Evolutionary conservation across 2,113 vertebrate species (phyloP).

Genomic region (Platycercus adscitus): DNA sequence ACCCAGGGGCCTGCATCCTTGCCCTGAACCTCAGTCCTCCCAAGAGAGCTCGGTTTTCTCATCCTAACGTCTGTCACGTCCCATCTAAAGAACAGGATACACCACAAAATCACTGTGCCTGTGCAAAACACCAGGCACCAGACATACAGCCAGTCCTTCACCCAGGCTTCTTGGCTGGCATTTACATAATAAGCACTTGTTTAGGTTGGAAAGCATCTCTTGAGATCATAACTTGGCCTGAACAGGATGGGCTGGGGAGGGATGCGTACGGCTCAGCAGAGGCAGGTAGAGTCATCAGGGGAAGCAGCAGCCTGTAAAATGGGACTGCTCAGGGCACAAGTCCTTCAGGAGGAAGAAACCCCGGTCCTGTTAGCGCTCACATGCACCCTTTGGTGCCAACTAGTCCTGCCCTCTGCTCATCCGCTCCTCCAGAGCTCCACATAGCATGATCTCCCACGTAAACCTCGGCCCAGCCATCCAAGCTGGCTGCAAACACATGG

Average conservation of each 20-base stretch:
- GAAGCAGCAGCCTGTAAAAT: background rate
- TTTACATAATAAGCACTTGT: background rate
- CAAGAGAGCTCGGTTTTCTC: fast-evolving
- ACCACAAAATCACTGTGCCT: background rate
- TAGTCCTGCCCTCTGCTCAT: background rate
- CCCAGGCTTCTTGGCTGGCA: background rate
- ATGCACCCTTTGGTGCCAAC: background rate
- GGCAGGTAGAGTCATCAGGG: background rate
- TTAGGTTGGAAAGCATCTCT: background rate
- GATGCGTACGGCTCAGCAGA: background rate
- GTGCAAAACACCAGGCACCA: background rate
- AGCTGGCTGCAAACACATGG: background rate
- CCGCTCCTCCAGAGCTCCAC: background rate
- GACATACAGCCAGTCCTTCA: background rate
- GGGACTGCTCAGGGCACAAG: background rate
- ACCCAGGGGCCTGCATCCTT: background rate
- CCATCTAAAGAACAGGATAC: background rate
- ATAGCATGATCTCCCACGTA: background rate
- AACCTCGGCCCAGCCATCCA: background rate
- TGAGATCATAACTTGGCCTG: background rate
- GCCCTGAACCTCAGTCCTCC: background rate
- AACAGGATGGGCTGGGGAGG: background rate
- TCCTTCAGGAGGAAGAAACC: background rate
- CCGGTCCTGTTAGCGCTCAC: background rate
- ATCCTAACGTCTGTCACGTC: background rate